Evolutionary conservation across 2,113 vertebrate species (phyloP).

Genomic region (Zosterops borbonicus): DNA sequence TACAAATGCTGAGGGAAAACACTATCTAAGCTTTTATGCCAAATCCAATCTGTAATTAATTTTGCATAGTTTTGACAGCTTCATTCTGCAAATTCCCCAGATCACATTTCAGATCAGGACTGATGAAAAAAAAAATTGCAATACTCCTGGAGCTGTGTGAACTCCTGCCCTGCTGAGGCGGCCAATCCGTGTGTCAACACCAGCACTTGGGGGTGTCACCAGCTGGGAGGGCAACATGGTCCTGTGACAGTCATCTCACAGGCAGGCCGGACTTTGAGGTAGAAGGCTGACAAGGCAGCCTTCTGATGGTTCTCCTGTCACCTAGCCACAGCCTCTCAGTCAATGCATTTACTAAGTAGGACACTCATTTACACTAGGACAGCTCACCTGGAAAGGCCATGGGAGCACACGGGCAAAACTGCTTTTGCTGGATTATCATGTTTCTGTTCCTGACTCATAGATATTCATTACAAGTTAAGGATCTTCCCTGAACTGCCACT

Average conservation of each 20-base stretch:
- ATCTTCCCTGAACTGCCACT: background rate
- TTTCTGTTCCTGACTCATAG: background rate
- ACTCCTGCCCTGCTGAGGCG: background rate
- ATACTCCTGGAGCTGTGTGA: background rate
- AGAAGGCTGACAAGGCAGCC: background rate
- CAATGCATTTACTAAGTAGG: background rate
- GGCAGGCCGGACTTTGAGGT: background rate
- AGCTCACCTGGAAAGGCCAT: background rate
- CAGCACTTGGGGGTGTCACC: background rate
- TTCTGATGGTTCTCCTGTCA: background rate
- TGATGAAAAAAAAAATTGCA: background rate
- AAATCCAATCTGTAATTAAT: constrained; percentile 28
- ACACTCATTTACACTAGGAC: background rate
- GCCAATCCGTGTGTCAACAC: background rate
- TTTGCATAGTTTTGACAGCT: constrained; percentile 22
- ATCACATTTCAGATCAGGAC: rapidly evolving
- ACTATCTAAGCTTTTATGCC: background rate
- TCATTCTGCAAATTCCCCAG: constrained; percentile 1
- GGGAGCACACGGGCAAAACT: background rate
- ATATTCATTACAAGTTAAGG: background rate
- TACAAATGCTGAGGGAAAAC: background rate
- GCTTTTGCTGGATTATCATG: background rate
- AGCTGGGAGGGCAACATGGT: rapidly evolving
- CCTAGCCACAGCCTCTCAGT: background rate
- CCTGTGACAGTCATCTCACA: rapidly evolving